Evolutionary conservation across 2,797 vertebrate species (phyloP), one percentile per base, ranked within the genome.

Genomic region (Crocidura indochinensis): DNA sequence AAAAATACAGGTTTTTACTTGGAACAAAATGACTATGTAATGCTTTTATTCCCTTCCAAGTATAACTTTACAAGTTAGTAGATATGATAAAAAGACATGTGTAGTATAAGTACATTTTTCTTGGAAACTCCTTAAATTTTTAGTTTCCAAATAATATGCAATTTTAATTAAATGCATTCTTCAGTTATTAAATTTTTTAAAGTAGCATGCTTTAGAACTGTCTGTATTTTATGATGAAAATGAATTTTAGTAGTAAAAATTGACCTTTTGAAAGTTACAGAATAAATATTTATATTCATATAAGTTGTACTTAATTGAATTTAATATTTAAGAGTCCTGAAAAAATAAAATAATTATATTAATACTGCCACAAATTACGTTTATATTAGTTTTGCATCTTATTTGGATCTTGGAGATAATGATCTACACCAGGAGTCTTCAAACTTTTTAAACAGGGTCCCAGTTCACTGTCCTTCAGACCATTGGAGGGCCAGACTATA

Each of bases 201-300:
- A 75, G 91, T 44, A 60, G 46, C 27, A 85, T 91, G 49, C 92
- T 93, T 96, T 91, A 69, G 26, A 62, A 11, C 60, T 92, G 31
- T 84, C n/a, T 85, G 24, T 26, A 93, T 93, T 97, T 49, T 93
- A 51, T 75, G 46, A 27, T 53, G 85, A 74, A 80, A 56, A 46
- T 51, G 67, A 85, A 71, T 84, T 73, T 79, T 38, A 71, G 53
- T 91, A 72, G 86, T 46, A 82, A 87, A 84, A 46, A 2, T 1
- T 68, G 95, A 67, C 56, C 72, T 71, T 97, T 96, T 96, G 82
- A 38, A 94, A 15, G 9, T 26, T 92, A 72, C 87, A 91, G 93
- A 85, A 60, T 27, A 3, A 82, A 44, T 87, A 8, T 56, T 81
- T 93, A 51, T 92, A 6, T 82, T 96, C 89, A 93, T 77, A 84